Evolutionary conservation across 1,140 invertebrate species (phyloP).

Genomic region (Ylistrum balloti): DNA sequence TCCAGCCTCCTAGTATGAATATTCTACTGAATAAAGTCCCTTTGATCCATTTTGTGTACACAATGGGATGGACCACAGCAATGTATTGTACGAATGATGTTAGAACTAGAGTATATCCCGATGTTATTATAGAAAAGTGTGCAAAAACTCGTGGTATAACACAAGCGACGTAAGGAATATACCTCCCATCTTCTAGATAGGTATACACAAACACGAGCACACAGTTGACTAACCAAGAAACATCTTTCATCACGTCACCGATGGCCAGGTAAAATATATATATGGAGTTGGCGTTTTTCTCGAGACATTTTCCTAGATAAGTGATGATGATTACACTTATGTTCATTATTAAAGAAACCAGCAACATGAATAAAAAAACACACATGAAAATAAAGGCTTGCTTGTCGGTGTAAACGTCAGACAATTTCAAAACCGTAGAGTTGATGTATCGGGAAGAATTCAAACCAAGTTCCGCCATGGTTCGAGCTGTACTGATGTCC

Average conservation of each 20-base stretch:
- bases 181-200: not conserved
- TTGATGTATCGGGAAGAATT: not conserved
- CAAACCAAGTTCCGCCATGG: not conserved
- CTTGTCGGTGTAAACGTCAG: not conserved
- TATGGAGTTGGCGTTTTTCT: not conserved
- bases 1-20: not conserved
- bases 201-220: not conserved
- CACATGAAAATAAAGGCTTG: not conserved
- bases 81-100: not conserved
- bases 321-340: not conserved
- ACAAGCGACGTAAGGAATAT: not conserved
- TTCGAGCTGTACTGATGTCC: too few species aligned
- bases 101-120: not conserved
- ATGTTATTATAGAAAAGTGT: not conserved
- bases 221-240: not conserved
- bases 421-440: not conserved
- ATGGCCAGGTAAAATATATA: not conserved
- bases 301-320: not conserved
- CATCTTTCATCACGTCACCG: not conserved
- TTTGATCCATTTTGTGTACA: not conserved
- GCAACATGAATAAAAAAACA: not conserved
- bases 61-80: not conserved
- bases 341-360: not conserved
- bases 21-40: not conserved
- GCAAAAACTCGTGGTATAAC: not conserved